Base-by-base conservation (phyloP, 2,888 invertebrate genomes). In the Blastobasis lacticolella region DNA sequence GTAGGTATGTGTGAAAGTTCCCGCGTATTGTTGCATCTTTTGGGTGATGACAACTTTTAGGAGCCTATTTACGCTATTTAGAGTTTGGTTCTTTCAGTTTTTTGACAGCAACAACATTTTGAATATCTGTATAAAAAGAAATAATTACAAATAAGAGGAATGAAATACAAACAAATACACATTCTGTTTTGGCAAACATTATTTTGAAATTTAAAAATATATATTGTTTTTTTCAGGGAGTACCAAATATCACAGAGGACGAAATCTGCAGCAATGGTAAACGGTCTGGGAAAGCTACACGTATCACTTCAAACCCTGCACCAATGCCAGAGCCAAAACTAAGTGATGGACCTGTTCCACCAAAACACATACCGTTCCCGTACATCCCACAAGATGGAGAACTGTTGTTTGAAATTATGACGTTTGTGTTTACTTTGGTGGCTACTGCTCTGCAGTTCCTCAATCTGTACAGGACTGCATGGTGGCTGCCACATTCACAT, bases 401-500 rank as follows among this genome's bases (percentile, higher is more conserved):
- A 61, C 75, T 98, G 48, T 87, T 93, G 49, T 98, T 97, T 85
- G 98, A 98, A 81, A 84, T 92, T 3, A 90, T 97, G 69, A 93
- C 96, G 73, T 94, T 97, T 75, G 80, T 94, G 8, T 96, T 95
- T 73, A 94, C 94, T 0, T 78, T 94, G 37, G 90, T 94, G 45
- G 93, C 94, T 0, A 92, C 95, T 36, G 93, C 93, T 51, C 89
- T 98, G 52, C 99, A 99, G 83, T 96, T 97, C 73, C 89, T 99
- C 45, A 97, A 99, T 85, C 90, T 99, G 42, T 99, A 99, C 73
- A 92, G 97, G 62, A 97, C 97, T 3, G 94, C 96, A 9, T 99
- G 98, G 97, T 99, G 99, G 99, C 80, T 98, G 50, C 97, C 97
- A 0, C 94, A 98, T 73, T 97, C 97, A 0, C 94, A 96, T 73